Base-by-base conservation (phyloP, 2,113 vertebrate species). In the Urocitellus parryii region DNA sequence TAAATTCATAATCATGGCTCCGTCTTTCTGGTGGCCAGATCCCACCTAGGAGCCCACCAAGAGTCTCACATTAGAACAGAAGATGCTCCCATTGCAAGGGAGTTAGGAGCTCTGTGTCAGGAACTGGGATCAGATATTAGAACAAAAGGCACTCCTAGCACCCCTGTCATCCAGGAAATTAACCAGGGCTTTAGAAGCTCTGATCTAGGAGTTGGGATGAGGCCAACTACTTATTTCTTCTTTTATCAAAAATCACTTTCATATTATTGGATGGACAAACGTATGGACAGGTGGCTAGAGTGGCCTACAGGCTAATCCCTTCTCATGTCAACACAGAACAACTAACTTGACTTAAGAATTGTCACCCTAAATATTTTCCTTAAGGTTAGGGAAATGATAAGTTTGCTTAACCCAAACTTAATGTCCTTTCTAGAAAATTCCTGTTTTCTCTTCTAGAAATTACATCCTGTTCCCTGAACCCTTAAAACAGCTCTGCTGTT, bases 381-480 rank as follows among this genome's bases (percentile, higher is more conserved):
- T 79, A 91, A 87, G 3, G 6, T 24, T 81, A 88, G 22, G 22
- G 92, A 92, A 39, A 22, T 20, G 76, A 45, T 53, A 51, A 65
- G 13, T 91, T 74, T 74, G 77, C 68, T 58, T 77, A 81, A 89
- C 51, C 93, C 22, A 83, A 67, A 91, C 20, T 67, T 76, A 20
- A 13, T 16, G 20, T 67, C 37, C 68, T 89, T 77, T 83, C 53
- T 45, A 83, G 56, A 95, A 91, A 95, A 73, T 29, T 8, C 65
- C 20, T 90, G 6, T 83, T 95, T 4, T 74, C 24, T 95, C 81
- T 89, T 83, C 72, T 37, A 58, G 12, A 76, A 96, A 58, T 51
- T 86, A 65, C 24, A 37, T 56, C 32, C 14, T 14, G n/a, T 37
- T 2, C 2, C n/a, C 24, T 81, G 12, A 17, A 14, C 53, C 78